phyloP scores from a whole-genome alignment of 2,113 vertebrate genomes.

The Marmota monax region DNA sequence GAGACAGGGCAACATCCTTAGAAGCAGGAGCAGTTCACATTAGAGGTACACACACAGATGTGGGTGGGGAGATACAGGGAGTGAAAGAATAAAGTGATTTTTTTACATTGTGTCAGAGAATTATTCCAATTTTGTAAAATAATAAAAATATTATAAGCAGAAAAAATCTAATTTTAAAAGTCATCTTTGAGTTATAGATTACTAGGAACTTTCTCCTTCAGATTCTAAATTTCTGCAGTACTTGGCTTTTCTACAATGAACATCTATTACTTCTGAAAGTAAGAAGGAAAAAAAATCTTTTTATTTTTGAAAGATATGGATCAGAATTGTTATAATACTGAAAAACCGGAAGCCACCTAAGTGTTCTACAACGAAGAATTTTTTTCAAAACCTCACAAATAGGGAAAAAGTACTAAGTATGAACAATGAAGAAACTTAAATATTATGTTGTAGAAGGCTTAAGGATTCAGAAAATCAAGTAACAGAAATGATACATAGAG shows the following conservation, averaged over 20 bases:
- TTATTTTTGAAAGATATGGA: not conserved
- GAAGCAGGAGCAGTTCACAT: not conserved
- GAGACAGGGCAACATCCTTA: not conserved
- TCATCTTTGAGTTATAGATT: constrained; percentile 33
- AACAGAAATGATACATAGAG: not conserved
- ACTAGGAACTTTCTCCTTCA: not conserved
- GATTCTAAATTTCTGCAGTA: not conserved
- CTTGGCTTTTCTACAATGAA: not conserved
- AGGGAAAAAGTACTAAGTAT: not conserved
- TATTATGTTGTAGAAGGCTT: not conserved
- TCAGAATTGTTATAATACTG: not conserved
- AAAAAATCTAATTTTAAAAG: not conserved
- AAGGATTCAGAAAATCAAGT: not conserved
- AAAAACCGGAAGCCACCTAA: not conserved
- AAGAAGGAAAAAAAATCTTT: not conserved
- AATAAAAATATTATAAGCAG: not conserved
- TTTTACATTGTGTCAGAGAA: not conserved
- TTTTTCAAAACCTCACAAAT: not conserved
- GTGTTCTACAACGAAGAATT: not conserved
- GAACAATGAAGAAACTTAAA: not conserved
- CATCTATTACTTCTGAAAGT: constrained; percentile 12
- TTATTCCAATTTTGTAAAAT: not conserved
- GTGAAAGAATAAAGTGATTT: not conserved
- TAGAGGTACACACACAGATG: not conserved
- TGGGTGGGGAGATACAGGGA: too few species aligned